Percentiles rank a stretch among this genome's conserved stretches.
These are phyloP conservation scores for Ursus arctos DNA, from an alignment of 2,113 vertebrate genomes.

Conservation along the genomic window DNA sequence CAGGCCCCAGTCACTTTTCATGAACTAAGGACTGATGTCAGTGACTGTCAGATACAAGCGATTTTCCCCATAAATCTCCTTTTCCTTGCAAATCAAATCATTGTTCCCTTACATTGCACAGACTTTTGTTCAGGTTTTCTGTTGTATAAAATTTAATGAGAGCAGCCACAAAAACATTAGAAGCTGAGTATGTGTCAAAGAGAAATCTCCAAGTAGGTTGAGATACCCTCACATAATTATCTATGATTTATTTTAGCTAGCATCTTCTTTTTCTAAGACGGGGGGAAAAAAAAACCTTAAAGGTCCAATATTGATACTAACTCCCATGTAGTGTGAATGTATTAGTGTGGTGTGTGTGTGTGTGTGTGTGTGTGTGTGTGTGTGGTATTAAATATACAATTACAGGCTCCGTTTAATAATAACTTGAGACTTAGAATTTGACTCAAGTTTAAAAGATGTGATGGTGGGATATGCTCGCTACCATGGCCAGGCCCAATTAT, in stretches of 20 bases:
- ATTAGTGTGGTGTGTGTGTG: background rate
- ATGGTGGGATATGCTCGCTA: background rate
- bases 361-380: background rate
- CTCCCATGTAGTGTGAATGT: background rate
- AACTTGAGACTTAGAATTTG: background rate
- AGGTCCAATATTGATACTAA: background rate
- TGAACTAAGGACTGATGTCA: slow-evolving; percentile 86
- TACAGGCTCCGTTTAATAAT: background rate
- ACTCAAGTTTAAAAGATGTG: background rate
- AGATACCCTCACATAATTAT: slow-evolving; percentile 81
- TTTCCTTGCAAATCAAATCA: slow-evolving; percentile 84
- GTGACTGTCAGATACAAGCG: slow-evolving; percentile 85
- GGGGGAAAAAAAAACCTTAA: background rate
- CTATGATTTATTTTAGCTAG: background rate
- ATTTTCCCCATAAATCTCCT: slow-evolving; percentile 86
- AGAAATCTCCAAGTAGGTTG: slow-evolving; percentile 74
- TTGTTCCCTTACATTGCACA: slow-evolving; percentile 82
- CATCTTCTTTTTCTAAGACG: background rate
- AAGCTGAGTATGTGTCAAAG: slow-evolving; percentile 77
- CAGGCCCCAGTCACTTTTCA: slow-evolving; percentile 85
- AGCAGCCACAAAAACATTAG: slow-evolving; percentile 80
- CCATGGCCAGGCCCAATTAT: background rate
- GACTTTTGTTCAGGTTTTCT: slow-evolving; percentile 66
- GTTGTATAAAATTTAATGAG: slow-evolving; percentile 83
- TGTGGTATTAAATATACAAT: background rate